These are phyloP conservation scores for Scolopax mira DNA, from an alignment of 2,113 vertebrate genomes.

Conservation along the genomic window DNA sequence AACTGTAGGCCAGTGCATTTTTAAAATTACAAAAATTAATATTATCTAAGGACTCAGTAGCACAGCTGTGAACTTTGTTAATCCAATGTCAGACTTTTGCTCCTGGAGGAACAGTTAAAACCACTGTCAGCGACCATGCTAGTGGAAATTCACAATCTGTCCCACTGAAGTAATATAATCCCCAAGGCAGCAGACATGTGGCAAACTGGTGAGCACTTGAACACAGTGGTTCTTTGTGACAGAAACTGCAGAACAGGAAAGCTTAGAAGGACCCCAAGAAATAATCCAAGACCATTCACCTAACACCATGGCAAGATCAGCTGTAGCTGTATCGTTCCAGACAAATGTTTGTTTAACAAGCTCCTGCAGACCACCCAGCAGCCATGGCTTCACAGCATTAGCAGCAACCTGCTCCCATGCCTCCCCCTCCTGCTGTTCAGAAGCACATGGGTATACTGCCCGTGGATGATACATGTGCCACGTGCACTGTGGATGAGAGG, in stretches of 20 bases:
- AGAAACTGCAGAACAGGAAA: neutral
- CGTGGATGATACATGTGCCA: neutral
- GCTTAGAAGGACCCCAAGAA: neutral
- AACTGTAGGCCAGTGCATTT: neutral
- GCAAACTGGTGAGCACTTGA: neutral
- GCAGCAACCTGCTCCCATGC: neutral
- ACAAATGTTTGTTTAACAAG: neutral
- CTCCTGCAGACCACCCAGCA: neutral
- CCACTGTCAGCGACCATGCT: neutral
- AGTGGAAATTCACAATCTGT: neutral
- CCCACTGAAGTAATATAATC: neutral
- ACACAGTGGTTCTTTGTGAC: neutral
- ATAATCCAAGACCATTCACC: neutral
- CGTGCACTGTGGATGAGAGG: neutral
- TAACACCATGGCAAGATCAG: neutral
- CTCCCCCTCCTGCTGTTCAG: neutral
- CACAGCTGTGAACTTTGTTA: neutral
- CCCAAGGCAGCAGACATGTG: neutral
- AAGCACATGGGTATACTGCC: neutral
- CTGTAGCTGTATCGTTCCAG: neutral
- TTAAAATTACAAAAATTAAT: neutral
- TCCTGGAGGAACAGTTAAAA: neutral
- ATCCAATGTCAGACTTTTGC: neutral
- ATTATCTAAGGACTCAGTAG: neutral
- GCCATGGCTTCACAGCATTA: neutral